Percentiles rank a stretch among this genome's conserved stretches.
These are phyloP conservation scores for Timandra comae DNA, from an alignment of 2,888 invertebrate genomes.

Conservation along the genomic window DNA sequence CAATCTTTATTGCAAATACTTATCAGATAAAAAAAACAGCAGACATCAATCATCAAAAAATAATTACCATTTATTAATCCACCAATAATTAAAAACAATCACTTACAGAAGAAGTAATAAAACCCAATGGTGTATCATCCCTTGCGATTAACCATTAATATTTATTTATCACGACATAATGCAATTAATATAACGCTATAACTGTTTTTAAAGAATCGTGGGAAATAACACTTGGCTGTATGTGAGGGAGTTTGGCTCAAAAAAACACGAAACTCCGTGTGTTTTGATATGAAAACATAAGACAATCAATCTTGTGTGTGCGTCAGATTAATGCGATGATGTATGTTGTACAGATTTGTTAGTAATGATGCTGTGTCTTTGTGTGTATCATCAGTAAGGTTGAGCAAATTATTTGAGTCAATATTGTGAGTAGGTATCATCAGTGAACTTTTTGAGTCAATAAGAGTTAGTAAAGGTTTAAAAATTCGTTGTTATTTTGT, in stretches of 20 bases:
- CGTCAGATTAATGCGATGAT: slow-evolving; percentile 63
- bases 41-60: too few species aligned
- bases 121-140: slow-evolving; percentile 51
- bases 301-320: slow-evolving; percentile 54
- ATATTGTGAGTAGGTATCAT: too few species aligned
- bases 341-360: too few species aligned
- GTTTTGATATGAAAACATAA: slow-evolving; percentile 6
- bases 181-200: slow-evolving; percentile 66
- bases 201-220: slow-evolving; percentile 64
- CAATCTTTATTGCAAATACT: too few species aligned
- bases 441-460: too few species aligned
- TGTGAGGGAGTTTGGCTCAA: slow-evolving; percentile 20
- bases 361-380: too few species aligned
- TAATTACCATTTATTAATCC: too few species aligned
- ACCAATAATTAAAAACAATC: slow-evolving; percentile 33
- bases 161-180: slow-evolving; percentile 69
- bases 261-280: slow-evolving; percentile 49
- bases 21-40: too few species aligned
- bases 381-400: too few species aligned
- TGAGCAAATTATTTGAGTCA: too few species aligned
- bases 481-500: too few species aligned
- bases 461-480: too few species aligned
- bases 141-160: slow-evolving; percentile 59
- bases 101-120: slow-evolving; percentile 54
- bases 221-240: slow-evolving; percentile 59